These are phyloP conservation scores for Cyclargus thomasi DNA, from an alignment of 1,140 invertebrate genomes.

Conservation along the genomic window DNA sequence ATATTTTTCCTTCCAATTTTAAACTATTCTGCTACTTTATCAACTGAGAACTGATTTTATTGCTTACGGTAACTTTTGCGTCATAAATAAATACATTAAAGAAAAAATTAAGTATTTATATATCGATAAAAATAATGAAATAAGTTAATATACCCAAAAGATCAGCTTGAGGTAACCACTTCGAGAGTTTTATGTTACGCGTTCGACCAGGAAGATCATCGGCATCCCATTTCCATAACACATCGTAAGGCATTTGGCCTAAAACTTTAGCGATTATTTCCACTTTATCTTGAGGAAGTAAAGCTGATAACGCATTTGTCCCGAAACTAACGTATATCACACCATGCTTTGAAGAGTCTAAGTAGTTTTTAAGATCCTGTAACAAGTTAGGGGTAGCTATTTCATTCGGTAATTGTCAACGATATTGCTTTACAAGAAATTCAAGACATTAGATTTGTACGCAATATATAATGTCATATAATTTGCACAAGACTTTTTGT, in stretches of 20 bases:
- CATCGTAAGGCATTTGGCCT: constrained; percentile 56
- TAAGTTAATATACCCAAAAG: constrained; percentile 20
- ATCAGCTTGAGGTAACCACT: constrained; percentile 70
- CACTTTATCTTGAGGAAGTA: constrained; percentile 48
- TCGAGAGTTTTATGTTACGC: constrained; percentile 46
- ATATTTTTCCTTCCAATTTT: too few relatives aligned
- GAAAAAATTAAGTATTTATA: too few relatives aligned
- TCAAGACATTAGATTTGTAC: not conserved
- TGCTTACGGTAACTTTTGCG: too few relatives aligned
- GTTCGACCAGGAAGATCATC: constrained; percentile 35
- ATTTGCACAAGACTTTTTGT: not conserved
- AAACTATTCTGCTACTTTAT: too few relatives aligned
- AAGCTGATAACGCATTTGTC: constrained; percentile 55
- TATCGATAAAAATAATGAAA: not conserved
- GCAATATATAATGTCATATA: not conserved
- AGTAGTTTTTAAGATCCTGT: constrained; percentile 36
- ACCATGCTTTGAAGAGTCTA: constrained; percentile 38
- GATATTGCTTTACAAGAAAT: not conserved
- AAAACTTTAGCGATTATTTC: constrained; percentile 62
- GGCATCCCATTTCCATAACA: constrained; percentile 73
- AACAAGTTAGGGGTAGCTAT: not conserved
- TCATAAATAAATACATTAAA: too few relatives aligned
- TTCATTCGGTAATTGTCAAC: too few relatives aligned
- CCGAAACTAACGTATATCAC: constrained; percentile 75
- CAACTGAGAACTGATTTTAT: too few relatives aligned